Percentiles rank a stretch among this genome's conserved stretches.
phyloP scores from a whole-genome alignment of 1,140 invertebrate genomes.

The Polypedilum pembai region DNA sequence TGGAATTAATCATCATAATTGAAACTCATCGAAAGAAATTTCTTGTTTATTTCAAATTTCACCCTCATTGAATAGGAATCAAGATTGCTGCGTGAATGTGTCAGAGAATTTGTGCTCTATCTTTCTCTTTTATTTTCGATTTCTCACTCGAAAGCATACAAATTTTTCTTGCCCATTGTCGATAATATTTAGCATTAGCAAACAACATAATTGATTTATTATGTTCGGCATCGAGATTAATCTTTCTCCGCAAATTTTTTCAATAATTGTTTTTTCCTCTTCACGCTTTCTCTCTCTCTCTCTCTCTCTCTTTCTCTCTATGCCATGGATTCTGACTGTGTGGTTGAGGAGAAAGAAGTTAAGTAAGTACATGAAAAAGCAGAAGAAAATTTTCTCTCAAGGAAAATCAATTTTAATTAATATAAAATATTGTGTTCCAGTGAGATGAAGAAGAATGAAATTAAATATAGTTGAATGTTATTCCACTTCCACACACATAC shows the following conservation, averaged over 20 bases:
- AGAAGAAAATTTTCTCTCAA: background rate
- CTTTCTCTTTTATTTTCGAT: background rate
- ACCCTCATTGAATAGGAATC: background rate
- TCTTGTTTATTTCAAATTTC: background rate
- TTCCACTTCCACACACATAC: background rate
- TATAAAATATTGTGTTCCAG: constrained; percentile 23
- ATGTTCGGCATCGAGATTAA: background rate
- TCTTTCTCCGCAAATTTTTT: constrained; percentile 8
- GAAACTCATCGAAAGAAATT: background rate
- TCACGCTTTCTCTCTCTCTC: too few species aligned
- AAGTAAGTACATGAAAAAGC: background rate
- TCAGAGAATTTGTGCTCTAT: constrained; percentile 16
- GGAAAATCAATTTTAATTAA: constrained; percentile 25
- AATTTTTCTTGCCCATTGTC: background rate
- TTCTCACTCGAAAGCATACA: background rate
- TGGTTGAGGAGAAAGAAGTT: background rate
- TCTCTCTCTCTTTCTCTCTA: too few species aligned
- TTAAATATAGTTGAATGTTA: background rate
- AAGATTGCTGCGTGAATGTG: background rate
- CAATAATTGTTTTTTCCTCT: background rate
- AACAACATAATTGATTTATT: constrained; percentile 28
- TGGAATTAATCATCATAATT: constrained; percentile 19
- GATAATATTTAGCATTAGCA: constrained; percentile 9
- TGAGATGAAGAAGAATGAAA: background rate
- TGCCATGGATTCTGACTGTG: background rate